These are phyloP conservation scores for Nysson spinosus DNA, from an alignment of 2,888 invertebrate species.

Conservation along the genomic window DNA sequence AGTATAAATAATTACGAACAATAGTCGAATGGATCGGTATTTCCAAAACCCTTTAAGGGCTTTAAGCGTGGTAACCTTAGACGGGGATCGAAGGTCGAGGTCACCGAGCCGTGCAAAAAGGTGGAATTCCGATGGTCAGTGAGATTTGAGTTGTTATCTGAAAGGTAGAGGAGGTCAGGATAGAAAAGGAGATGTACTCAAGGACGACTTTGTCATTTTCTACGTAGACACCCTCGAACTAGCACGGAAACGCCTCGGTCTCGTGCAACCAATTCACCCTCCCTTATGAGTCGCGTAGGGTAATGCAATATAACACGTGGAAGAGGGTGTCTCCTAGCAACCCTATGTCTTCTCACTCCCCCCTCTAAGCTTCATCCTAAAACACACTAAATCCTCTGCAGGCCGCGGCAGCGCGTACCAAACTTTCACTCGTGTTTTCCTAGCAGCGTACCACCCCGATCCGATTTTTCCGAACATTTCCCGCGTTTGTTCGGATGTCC, in stretches of 20 bases:
- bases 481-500: background rate
- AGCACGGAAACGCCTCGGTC: constrained; percentile 37
- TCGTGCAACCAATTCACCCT: constrained; percentile 67
- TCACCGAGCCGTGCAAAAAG: too few relatives aligned
- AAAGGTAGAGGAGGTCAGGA: constrained; percentile 46
- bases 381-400: constrained; percentile 58
- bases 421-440: constrained; percentile 46
- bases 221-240: constrained; percentile 47
- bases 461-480: too few relatives aligned
- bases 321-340: constrained; percentile 76
- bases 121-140: too few relatives aligned
- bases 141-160: too few relatives aligned
- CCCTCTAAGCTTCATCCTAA: constrained; percentile 54
- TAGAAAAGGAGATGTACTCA: constrained; percentile 11
- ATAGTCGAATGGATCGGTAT: too few relatives aligned
- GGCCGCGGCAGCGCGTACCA: constrained; percentile 30
- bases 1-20: too few relatives aligned
- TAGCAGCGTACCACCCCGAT: constrained; percentile 36
- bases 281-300: constrained; percentile 63
- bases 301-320: constrained; percentile 75
- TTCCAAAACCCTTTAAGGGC: too few relatives aligned
- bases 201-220: constrained; percentile 39
- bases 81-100: too few relatives aligned
- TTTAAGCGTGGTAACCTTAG: too few relatives aligned
- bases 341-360: constrained; percentile 70